A percentile compares a stretch with the other conserved stretches of the same genome.
Conservation (phyloP, 2,113 vertebrate species). For the Alethe diademata region DNA sequence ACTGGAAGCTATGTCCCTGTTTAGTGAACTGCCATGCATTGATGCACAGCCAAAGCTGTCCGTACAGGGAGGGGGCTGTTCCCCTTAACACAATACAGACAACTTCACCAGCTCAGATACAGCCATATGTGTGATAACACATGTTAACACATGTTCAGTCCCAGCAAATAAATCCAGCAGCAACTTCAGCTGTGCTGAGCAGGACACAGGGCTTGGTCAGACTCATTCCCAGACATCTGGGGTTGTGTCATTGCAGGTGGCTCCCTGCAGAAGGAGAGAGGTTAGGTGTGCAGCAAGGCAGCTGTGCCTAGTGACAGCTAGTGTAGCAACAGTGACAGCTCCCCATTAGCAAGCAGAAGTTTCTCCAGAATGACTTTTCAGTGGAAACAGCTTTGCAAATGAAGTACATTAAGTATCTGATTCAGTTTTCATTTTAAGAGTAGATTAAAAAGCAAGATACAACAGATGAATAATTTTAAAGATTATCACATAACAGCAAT, state of each 20-base stretch:
- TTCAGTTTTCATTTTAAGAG: not conserved
- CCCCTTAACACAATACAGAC: not conserved
- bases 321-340: not conserved
- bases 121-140: rapidly evolving
- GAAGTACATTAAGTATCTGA: not conserved
- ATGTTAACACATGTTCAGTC: not conserved
- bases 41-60: not conserved
- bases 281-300: not conserved
- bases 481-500: not conserved
- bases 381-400: not conserved
- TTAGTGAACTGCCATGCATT: not conserved
- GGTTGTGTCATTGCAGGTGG: not conserved
- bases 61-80: rapidly evolving
- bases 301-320: not conserved
- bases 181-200: not conserved
- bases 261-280: not conserved
- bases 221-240: not conserved
- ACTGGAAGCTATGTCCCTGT: not conserved
- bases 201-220: not conserved
- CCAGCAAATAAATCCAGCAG: not conserved
- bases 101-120: not conserved
- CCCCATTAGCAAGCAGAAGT: not conserved
- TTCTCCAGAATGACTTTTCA: not conserved
- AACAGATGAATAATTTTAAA: not conserved
- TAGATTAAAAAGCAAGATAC: not conserved